phyloP scores from a whole-genome alignment of 2,797 vertebrate genomes.

The Odontamblyopus rebecca region DNA sequence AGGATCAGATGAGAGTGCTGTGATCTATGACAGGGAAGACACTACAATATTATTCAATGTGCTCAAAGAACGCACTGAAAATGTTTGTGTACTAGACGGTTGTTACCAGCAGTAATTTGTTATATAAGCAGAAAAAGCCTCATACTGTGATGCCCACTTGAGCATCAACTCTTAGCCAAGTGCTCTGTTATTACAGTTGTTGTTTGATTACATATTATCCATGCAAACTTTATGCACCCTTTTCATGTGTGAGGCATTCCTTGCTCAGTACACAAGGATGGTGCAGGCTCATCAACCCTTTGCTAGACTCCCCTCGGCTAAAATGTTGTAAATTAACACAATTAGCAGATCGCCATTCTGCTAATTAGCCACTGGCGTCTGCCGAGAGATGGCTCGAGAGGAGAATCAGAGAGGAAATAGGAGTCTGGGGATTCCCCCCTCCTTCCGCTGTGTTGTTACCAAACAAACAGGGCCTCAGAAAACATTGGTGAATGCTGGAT shows the following conservation, averaged over 20 bases:
- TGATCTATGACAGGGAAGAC: not conserved
- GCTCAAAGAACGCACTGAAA: not conserved
- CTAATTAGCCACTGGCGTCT: conserved; percentile 96
- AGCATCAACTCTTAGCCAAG: not conserved
- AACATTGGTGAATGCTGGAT: conserved; percentile 44
- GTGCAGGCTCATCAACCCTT: conserved; percentile 86
- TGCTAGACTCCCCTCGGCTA: conserved; percentile 91
- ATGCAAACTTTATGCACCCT: conserved; percentile 30
- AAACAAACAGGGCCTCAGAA: conserved; percentile 80
- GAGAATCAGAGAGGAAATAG: conserved; percentile 83
- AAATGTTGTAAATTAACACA: conserved; percentile 99
- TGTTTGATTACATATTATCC: conserved; percentile 9
- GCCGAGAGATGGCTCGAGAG: conserved; percentile 85
- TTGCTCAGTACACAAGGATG: conserved; percentile 79
- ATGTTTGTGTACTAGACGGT: not conserved
- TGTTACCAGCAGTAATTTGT: not conserved
- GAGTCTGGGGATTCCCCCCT: conserved; percentile 71
- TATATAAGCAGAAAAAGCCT: not conserved
- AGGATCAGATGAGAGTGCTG: not conserved
- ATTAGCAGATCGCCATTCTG: conserved; percentile 94
- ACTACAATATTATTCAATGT: not conserved
- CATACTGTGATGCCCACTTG: not conserved
- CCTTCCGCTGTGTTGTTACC: conserved; percentile 84
- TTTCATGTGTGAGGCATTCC: conserved; percentile 85
- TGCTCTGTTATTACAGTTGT: not conserved